Evolutionary conservation across 1,140 invertebrate species (phyloP).

Genomic region (Micrasema longulum): DNA sequence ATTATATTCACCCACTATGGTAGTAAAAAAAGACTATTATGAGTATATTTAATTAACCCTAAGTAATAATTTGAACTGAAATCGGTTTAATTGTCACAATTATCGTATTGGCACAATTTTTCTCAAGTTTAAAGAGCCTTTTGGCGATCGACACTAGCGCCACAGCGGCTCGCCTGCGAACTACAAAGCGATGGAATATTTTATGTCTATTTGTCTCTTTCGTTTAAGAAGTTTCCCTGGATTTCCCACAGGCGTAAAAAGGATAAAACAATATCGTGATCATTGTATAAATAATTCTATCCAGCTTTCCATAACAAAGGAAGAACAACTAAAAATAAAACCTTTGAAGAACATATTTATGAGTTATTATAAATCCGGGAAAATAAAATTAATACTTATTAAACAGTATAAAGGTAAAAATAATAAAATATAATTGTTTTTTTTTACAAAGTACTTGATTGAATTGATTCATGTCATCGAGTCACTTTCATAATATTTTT

Average conservation of each 20-base stretch:
- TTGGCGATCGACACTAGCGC: constrained; percentile 34
- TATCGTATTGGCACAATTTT: neutral
- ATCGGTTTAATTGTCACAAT: neutral
- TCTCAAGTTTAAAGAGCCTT: constrained; percentile 3
- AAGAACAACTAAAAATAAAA: no score
- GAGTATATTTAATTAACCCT: neutral
- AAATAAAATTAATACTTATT: no score
- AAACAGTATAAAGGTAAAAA: no score
- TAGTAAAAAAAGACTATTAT: no score
- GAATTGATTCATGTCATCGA: no score
- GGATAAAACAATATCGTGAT: constrained; percentile 10
- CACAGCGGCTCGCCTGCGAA: constrained; percentile 26
- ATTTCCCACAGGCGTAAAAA: constrained; percentile 7
- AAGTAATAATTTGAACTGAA: constrained; percentile 1
- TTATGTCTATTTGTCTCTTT: constrained; percentile 20
- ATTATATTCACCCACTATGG: neutral
- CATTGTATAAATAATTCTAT: no score
- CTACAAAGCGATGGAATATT: constrained; percentile 22
- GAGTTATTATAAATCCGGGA: no score
- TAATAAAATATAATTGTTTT: no score
- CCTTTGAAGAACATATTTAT: no score
- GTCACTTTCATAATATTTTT: no score
- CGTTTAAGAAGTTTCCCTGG: neutral
- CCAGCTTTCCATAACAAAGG: no score
- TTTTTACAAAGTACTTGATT: no score